Base-by-base conservation (phyloP, 1,140 invertebrate genomes). In the Cotesia chilonis region DNA sequence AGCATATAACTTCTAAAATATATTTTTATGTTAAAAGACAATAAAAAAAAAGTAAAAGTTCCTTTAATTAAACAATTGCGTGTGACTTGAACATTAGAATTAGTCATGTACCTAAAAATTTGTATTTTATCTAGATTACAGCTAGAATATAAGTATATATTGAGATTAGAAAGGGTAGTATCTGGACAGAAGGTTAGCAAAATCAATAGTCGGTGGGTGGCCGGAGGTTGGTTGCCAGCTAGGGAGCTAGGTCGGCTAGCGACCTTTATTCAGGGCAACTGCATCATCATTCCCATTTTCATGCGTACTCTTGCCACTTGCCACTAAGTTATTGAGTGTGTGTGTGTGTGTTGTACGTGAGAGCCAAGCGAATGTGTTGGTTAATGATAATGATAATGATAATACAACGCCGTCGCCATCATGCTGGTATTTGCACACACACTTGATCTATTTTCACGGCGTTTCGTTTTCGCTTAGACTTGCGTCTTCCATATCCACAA, bases 211-310 rank as follows among this genome's bases (percentile, higher is more conserved):
- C 61, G 72, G 76, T 79, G 79, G 79, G 78, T 78, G 77, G 78
- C 73, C 73, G 17, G 57, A 59, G 57, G 57, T 17, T 35, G 20
- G 20, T 20, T 71, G 65, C 72, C 4, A 63, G 68, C 76, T 78
- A 75, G 79, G 81, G 57, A 79, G 79, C 81, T 83, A 83, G 81
- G 81, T 83, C 79, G 82, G 82, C 77, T 79, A 83, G 78, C 82
- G 82, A 84, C 82, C 81, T 83, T 80, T 83, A 82, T 82, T 79
- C 79, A 81, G 81, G 82, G 77, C 81, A 82, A 80, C 81, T 80
- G 79, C 78, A 82, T 82, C 80, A 82, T 82, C 80, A 81, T 81
- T 78, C 80, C 77, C 78, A 66, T 82, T 80, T 77, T 75, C 68
- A 79, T 74, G 72, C 78, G 68, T 69, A 65, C 70, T 20, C 20